A percentile compares a stretch with the other conserved stretches of the same genome.
Conservation (phyloP, 1,140 invertebrate genomes). For the Alviniconcha marisindica region DNA sequence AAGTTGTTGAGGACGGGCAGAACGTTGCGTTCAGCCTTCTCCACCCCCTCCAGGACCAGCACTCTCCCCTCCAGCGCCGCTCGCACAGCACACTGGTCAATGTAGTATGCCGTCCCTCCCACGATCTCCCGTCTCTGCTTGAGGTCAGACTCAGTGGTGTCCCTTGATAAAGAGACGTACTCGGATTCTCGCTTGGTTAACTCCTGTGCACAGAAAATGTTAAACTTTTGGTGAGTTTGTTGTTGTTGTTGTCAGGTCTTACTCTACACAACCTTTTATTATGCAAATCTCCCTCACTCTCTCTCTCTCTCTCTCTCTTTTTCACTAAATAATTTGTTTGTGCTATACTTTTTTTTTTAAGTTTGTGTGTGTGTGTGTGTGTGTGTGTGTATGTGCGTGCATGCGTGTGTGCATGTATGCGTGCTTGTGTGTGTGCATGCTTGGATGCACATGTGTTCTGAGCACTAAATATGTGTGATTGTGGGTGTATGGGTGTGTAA, state of each 20-base stretch:
- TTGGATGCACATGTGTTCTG: too few species aligned
- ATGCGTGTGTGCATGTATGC: too few species aligned
- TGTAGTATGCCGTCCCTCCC: slow-evolving; percentile 90
- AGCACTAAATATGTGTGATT: too few species aligned
- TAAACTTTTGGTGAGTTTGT: neutral
- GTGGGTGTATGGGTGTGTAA: too few species aligned
- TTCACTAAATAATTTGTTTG: too few species aligned
- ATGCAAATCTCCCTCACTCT: neutral
- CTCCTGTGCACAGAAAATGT: slow-evolving; percentile 77
- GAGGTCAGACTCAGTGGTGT: slow-evolving; percentile 97
- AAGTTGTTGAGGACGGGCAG: slow-evolving; percentile 98
- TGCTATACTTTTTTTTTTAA: too few species aligned
- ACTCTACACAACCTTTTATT: neutral
- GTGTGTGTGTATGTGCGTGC: too few species aligned
- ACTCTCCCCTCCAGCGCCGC: slow-evolving; percentile 93
- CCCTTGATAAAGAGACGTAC: slow-evolving; percentile 94
- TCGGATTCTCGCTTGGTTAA: slow-evolving; percentile 93
- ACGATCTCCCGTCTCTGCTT: slow-evolving; percentile 96
- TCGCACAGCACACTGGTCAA: slow-evolving; percentile 96
- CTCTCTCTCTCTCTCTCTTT: neutral
- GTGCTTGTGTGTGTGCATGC: too few species aligned
- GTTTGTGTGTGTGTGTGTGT: too few species aligned
- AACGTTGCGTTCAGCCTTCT: slow-evolving; percentile 98
- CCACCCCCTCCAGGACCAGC: slow-evolving; percentile 96
- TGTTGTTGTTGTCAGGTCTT: neutral